These are phyloP conservation scores for Drosophila repleta DNA, from an alignment of 1,140 invertebrate species.

Conservation along the genomic window DNA sequence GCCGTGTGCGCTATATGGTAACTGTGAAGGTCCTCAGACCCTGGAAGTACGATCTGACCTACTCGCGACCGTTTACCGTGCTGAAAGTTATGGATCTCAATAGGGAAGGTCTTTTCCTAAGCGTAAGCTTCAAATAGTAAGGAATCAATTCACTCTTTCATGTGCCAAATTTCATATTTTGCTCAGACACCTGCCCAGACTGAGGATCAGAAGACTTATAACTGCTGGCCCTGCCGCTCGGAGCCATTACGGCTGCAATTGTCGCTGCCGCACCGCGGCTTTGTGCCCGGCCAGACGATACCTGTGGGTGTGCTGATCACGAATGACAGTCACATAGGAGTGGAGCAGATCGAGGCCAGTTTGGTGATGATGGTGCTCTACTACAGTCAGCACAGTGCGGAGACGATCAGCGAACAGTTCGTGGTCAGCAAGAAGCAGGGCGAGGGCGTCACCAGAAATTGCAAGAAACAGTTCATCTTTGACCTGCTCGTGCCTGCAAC, in stretches of 20 bases:
- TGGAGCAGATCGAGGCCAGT: conserved; percentile 84
- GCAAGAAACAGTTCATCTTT: conserved; percentile 58
- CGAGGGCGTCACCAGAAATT: conserved; percentile 84
- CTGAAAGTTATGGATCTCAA: conserved; percentile 90
- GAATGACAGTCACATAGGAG: conserved; percentile 84
- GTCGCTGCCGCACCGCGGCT: conserved; percentile 69
- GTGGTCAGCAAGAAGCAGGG: conserved; percentile 85
- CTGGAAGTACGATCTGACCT: conserved; percentile 90
- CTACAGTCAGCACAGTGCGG: conserved; percentile 84
- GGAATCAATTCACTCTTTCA: no score
- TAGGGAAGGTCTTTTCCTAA: conserved; percentile 79
- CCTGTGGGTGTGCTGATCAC: conserved; percentile 54
- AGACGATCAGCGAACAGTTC: conserved; percentile 85
- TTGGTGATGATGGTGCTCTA: conserved; percentile 84
- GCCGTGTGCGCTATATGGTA: conserved; percentile 88
- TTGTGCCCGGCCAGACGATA: conserved; percentile 73
- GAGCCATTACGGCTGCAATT: conserved; percentile 59
- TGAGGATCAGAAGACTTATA: conserved; percentile 63
- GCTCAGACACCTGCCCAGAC: conserved; percentile 62
- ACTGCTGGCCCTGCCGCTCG: conserved; percentile 70
- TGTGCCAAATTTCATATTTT: no score
- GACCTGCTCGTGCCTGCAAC: conserved; percentile 87
- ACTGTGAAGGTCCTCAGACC: conserved; percentile 88
- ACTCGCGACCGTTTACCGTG: conserved; percentile 89
- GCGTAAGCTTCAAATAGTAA: conserved; percentile 57